A percentile compares a stretch with the other conserved stretches of the same genome.
Evolutionary conservation across 2,797 vertebrate genomes (phyloP).

Genomic region (Lateolabrax maculatus): DNA sequence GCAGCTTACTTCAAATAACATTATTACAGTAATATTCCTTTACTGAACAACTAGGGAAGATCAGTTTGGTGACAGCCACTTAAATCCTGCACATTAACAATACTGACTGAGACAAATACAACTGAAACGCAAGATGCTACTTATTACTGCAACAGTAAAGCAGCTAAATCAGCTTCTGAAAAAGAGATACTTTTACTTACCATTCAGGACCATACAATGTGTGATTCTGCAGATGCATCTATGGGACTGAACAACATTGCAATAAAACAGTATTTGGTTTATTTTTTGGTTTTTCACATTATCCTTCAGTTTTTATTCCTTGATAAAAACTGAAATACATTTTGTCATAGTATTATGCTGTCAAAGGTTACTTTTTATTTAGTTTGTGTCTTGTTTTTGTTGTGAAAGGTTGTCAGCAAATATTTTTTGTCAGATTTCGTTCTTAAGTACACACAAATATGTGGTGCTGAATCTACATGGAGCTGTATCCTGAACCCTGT

Average conservation of each 20-base stretch:
- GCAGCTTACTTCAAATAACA: no score
- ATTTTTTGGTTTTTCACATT: background rate
- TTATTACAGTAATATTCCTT: no score
- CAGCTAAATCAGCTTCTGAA: background rate
- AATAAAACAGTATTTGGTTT: background rate
- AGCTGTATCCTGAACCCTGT: background rate
- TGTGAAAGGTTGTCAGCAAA: no score
- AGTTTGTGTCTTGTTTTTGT: no score
- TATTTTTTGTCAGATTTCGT: no score
- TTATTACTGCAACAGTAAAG: no score
- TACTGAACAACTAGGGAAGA: no score
- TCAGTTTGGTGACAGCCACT: no score
- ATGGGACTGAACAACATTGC: background rate
- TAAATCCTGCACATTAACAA: no score
- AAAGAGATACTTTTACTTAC: background rate
- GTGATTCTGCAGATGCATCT: background rate
- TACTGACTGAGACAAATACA: background rate
- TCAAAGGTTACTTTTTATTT: background rate
- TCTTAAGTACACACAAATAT: background rate
- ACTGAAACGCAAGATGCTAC: background rate
- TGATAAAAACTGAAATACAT: background rate
- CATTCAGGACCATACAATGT: background rate
- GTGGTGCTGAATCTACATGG: background rate
- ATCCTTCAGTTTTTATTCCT: no score
- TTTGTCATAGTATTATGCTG: background rate